These are phyloP conservation scores for Zalophus californianus DNA, from an alignment of 2,797 vertebrate species.

Conservation along the genomic window DNA sequence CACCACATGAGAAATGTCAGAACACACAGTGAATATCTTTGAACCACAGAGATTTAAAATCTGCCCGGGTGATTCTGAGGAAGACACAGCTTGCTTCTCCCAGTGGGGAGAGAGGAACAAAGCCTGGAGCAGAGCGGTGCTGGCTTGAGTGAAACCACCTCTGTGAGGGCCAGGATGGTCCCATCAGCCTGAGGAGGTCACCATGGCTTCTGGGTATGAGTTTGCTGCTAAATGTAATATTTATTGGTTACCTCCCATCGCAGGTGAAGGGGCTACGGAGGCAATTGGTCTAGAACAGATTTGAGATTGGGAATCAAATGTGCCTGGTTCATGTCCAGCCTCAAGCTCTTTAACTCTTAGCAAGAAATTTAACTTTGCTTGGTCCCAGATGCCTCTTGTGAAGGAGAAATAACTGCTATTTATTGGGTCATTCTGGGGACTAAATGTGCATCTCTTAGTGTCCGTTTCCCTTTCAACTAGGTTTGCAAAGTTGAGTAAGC, in stretches of 20 bases:
- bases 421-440: not conserved
- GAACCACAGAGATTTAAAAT: slow-evolving; percentile 64
- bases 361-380: not conserved
- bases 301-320: not conserved
- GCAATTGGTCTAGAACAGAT: not conserved
- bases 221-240: not conserved
- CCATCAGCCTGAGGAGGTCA: not conserved
- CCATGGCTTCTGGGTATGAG: not conserved
- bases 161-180: not conserved
- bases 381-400: not conserved
- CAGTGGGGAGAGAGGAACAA: slow-evolving; percentile 49
- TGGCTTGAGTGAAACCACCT: not conserved
- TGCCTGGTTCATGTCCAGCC: not conserved
- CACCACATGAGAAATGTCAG: slow-evolving; percentile 72
- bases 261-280: not conserved
- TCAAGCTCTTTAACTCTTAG: not conserved
- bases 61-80: slow-evolving; percentile 50
- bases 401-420: not conserved
- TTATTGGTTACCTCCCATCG: not conserved
- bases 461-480: not conserved
- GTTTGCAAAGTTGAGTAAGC: not conserved
- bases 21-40: slow-evolving; percentile 75
- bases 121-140: not conserved
- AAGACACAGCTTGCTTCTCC: slow-evolving; percentile 52
- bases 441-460: not conserved